Evolutionary conservation across 2,113 vertebrate species (phyloP), one percentile per base, ranked within the genome.

Genomic region (Oceanites oceanicus): DNA sequence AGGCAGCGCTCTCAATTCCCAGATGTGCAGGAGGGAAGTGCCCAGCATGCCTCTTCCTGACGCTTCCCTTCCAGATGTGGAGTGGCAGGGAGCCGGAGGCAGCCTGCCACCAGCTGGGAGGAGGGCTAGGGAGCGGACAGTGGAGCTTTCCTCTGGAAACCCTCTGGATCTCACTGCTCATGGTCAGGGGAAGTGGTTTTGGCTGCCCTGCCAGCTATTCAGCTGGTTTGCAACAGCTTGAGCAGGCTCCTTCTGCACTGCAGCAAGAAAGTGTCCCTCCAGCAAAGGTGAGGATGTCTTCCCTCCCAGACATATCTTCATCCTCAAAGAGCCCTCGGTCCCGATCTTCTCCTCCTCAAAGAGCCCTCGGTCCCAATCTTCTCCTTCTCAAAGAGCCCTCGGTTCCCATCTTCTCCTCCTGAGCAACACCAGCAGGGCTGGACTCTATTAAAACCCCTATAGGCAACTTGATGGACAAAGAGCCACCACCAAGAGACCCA

Each of bases 141-240:
- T 66, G 81, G 91, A 90, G 95, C 95, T 96, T 97, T 94, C 92
- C 94, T 45, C 74, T 94, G 94, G 93, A 97, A 78, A 94, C 81
- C 59, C 83, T 93, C 92, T 92, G 93, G 88, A 92, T 75, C 34
- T 89, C 32, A 1, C 62, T 45, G 66, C 67, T 42, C 5, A 4
- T 78, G 62, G 49, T 52, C 0, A 1, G 66, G 45, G 53, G 72
- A 85, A 94, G 92, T 1, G 15, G 70, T 66, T 68, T 91, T 63
- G 73, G 52, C 61, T 95, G 79, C 71, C 76, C 92, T 93, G 92
- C 34, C 73, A 90, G 85, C 71, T 71, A 18, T 87, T 90, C 71
- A 58, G 82, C 81, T 93, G 18, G 63, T 62, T 70, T 70, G 76
- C 42, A 85, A 72, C 20, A 79, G 65, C 79, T 50, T 6, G 36